Evolutionary conservation across 2,888 invertebrate species (phyloP).

Genomic region (Ditula angustiorana): DNA sequence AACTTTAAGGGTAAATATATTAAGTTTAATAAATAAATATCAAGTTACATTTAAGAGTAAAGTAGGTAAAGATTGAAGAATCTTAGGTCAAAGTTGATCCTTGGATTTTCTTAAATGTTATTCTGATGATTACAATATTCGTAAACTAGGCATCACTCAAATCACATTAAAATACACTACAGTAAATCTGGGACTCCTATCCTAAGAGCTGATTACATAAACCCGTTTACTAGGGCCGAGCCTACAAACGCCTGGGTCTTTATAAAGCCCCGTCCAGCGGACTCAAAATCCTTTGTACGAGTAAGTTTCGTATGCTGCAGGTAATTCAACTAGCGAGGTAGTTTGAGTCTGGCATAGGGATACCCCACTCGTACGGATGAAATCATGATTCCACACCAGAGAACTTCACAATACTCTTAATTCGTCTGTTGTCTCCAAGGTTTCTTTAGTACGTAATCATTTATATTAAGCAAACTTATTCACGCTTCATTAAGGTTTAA

Average conservation of each 20-base stretch:
- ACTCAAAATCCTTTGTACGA: constrained; percentile 34
- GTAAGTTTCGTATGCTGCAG: constrained; percentile 27
- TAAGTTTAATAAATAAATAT: too few species aligned
- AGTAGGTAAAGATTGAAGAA: too few species aligned
- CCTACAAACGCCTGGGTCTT: constrained; percentile 29
- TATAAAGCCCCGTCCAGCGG: constrained; percentile 28
- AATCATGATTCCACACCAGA: background rate
- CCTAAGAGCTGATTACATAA: constrained; percentile 6
- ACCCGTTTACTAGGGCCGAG: constrained; percentile 22
- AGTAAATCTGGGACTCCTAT: background rate
- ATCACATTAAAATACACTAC: too few species aligned
- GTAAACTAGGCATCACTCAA: too few species aligned
- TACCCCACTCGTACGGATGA: background rate
- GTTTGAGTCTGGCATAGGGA: constrained; percentile 2
- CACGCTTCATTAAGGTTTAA: background rate
- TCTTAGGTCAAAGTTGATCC: too few species aligned
- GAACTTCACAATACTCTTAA: background rate
- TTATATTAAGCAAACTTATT: background rate
- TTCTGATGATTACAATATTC: too few species aligned
- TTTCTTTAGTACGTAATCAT: background rate
- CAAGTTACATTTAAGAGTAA: background rate
- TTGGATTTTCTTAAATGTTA: too few species aligned
- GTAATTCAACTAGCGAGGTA: constrained; percentile 28
- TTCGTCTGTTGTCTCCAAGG: background rate
- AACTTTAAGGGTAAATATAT: too few species aligned